phyloP scores from a whole-genome alignment of 1,140 invertebrate genomes.

The Drosophila novamexicana region DNA sequence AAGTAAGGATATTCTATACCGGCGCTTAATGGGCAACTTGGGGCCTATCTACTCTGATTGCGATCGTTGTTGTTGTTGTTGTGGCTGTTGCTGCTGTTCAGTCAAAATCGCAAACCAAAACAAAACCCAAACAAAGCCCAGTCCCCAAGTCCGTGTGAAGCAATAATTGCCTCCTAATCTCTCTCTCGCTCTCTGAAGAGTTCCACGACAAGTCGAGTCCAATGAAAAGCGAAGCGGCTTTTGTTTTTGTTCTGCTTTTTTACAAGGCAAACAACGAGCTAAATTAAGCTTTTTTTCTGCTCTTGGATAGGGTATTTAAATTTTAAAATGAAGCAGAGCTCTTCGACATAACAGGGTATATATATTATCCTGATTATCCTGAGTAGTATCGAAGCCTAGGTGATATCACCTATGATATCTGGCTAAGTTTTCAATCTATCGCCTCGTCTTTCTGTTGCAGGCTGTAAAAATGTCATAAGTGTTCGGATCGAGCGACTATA shows the following conservation, averaged over 20 bases:
- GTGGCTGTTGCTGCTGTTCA: conserved; percentile 19
- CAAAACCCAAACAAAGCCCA: conserved; percentile 26
- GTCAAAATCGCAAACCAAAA: conserved; percentile 58
- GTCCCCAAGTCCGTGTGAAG: conserved; percentile 60
- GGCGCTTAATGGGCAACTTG: conserved; percentile 59
- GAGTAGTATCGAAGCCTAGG: no score
- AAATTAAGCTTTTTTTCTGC: no score
- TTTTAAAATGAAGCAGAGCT: no score
- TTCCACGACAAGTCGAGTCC: not conserved
- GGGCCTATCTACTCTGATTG: conserved; percentile 21
- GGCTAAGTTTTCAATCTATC: no score
- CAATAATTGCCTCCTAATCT: conserved; percentile 79
- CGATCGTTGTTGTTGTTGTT: conserved; percentile 35
- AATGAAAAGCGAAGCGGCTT: conserved; percentile 15
- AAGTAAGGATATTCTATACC: conserved; percentile 75
- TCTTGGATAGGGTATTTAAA: no score
- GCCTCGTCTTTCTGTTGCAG: no score
- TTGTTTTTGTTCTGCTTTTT: conserved; percentile 25
- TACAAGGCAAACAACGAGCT: not conserved
- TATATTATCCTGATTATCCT: no score
- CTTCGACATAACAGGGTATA: no score
- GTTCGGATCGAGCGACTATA: no score
- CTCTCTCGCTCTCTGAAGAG: not conserved
- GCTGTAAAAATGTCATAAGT: no score
- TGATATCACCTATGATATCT: no score